Percentiles rank a stretch among this genome's conserved stretches.
These are phyloP conservation scores for Sander vitreus DNA, from an alignment of 2,113 vertebrate species.

Conservation along the genomic window DNA sequence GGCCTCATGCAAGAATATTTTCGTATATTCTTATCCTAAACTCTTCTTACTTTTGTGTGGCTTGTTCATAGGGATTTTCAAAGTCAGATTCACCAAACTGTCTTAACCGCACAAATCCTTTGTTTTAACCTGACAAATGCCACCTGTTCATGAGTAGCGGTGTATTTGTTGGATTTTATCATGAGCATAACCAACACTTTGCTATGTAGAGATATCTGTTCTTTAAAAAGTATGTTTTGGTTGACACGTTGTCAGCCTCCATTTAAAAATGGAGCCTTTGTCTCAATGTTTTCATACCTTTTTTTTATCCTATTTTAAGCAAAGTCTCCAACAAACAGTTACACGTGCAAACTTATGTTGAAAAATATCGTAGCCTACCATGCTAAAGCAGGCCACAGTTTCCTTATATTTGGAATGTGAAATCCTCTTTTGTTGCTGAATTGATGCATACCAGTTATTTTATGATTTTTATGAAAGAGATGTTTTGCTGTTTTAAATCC, in stretches of 20 bases:
- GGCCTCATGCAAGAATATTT: background rate
- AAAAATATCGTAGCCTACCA: background rate
- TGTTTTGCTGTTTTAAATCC: no score
- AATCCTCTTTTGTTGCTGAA: constrained; percentile 1
- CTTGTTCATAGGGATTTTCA: background rate
- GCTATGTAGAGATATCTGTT: background rate
- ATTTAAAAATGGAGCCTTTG: background rate
- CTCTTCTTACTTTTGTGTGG: background rate
- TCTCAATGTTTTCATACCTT: background rate
- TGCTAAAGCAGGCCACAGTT: background rate
- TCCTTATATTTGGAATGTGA: background rate
- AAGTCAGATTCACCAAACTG: background rate
- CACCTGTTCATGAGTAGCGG: background rate
- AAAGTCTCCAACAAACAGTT: background rate
- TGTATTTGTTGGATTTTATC: background rate
- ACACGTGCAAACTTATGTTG: constrained; percentile 1
- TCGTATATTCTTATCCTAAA: background rate
- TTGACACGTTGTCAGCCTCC: background rate
- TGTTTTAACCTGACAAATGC: background rate
- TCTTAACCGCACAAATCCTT: background rate
- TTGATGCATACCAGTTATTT: background rate
- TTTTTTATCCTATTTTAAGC: background rate
- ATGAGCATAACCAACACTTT: background rate
- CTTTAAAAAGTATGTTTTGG: background rate
- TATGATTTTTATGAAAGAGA: no score